Evolutionary conservation across 1,140 invertebrate species (phyloP), one percentile per base, ranked within the genome.

Genomic region (Musca domestica): DNA sequence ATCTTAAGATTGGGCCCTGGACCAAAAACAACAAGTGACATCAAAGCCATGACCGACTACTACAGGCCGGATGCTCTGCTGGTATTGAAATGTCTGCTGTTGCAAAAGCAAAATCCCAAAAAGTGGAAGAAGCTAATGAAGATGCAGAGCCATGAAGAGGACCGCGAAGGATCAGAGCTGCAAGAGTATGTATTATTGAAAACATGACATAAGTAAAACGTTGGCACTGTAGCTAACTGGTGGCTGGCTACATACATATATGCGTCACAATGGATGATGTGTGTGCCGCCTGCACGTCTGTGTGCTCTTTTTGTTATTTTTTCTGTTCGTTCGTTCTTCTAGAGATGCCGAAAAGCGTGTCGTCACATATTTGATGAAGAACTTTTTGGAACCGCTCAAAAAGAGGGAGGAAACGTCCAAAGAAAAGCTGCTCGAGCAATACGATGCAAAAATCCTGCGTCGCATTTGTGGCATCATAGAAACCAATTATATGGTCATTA

Each of bases 391-490:
- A n/a, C 84, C 84, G 49, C 75, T 89, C 0, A 83, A 85, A 67
- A 72, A 72, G 12, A 71, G 85, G 7, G 80, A 83, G 46, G 73
- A 83, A 10, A 79, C 83, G 2, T 76, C 74, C 23, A 72, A 74
- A 3, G 51, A 73, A n/a, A 82, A 82, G 70, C 71, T 83, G 54
- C 68, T 86, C 12, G 74, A 75, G n/a, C 79, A 86, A 54, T 78
- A 83, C 65, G 85, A 85, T 1, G 71, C 80, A 15, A 84, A 88
- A 52, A 72, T 88, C 1, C 76, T 94, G 15, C 88, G 90, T 48
- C 86, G 84, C 71, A 86, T 93, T 66, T 92, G 90, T 74, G 92
- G 91, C 1, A 85, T 94, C 41, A 89, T 94, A 47, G 92, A 94
- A 72, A 90, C 92, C 0, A 94, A 94, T 74, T 88, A 88, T 12